These are phyloP conservation scores for Typhlomys cinereus DNA, from an alignment of 2,113 vertebrate genomes.

Conservation along the genomic window DNA sequence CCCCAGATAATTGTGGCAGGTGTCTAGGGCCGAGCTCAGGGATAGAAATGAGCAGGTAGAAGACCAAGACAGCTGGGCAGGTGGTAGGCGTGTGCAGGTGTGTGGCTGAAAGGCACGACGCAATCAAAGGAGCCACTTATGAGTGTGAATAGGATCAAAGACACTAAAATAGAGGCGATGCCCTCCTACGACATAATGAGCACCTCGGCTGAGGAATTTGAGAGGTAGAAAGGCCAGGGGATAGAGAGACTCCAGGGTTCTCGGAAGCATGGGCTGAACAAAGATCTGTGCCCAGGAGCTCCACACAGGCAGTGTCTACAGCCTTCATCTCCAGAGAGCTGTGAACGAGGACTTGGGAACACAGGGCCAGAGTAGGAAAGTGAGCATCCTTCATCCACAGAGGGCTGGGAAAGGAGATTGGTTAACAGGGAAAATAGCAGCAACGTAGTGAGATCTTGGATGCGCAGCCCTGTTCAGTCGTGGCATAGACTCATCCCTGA, in stretches of 20 bases:
- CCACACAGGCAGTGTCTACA: not conserved
- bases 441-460: not conserved
- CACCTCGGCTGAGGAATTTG: not conserved
- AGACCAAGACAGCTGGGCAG: not conserved
- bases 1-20: not conserved
- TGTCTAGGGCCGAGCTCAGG: not conserved
- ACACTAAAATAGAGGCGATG: not conserved
- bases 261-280: not conserved
- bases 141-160: not conserved
- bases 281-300: not conserved
- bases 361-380: accelerated
- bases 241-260: not conserved
- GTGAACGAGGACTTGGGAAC: not conserved
- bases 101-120: not conserved
- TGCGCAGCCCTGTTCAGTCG: not conserved
- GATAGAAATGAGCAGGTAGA: no score
- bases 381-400: not conserved
- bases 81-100: not conserved
- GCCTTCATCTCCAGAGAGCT: not conserved
- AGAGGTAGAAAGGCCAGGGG: not conserved
- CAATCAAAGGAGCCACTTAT: not conserved
- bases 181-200: not conserved
- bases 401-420: not conserved
- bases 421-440: not conserved
- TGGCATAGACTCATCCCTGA: no score